Conservation (phyloP, 2,888 invertebrate genomes). For the Eupsilia transversa region DNA sequence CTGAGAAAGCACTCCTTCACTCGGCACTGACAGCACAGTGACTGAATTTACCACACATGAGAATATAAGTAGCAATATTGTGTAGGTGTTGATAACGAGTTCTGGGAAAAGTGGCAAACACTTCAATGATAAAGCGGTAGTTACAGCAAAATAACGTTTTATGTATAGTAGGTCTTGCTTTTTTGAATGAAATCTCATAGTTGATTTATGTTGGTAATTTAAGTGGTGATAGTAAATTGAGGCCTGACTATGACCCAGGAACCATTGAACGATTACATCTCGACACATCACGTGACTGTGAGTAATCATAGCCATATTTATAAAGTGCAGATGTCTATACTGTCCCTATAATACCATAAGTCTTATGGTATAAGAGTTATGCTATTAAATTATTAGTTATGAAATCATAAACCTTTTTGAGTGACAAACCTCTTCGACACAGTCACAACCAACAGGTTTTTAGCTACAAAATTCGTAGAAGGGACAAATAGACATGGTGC, state of each 20-base stretch:
- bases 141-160: background rate
- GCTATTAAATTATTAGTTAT: too few relatives aligned
- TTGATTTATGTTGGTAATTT: background rate
- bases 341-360: background rate
- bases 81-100: constrained; percentile 5
- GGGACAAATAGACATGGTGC: background rate
- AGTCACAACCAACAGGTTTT: background rate
- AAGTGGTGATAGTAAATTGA: background rate
- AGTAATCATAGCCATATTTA: constrained; percentile 21
- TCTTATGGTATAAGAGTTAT: background rate
- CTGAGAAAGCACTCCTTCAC: background rate
- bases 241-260: constrained; percentile 6
- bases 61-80: background rate
- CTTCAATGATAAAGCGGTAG: background rate
- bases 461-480: background rate
- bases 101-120: background rate
- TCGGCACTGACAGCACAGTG: background rate
- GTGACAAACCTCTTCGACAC: too few relatives aligned
- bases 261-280: background rate
- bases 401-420: background rate
- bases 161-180: background rate
- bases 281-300: constrained; percentile 23
- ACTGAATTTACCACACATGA: background rate
- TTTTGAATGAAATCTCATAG: background rate
- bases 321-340: background rate